Evolutionary conservation across 1,140 invertebrate species (phyloP).

Genomic region (Aphidius ervi): DNA sequence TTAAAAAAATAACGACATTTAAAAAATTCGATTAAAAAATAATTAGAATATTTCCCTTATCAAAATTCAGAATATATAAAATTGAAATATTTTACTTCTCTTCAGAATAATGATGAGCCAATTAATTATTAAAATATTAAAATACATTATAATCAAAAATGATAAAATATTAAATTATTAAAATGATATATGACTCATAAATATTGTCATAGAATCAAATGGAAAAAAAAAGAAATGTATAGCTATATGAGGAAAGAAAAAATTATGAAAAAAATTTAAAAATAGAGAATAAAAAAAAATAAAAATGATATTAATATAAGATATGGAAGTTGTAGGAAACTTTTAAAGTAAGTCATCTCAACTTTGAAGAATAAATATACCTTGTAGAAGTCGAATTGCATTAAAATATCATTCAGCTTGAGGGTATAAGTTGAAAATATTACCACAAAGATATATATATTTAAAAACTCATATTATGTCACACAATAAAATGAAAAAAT

Average conservation of each 20-base stretch:
- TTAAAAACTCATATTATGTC: constrained; percentile 6
- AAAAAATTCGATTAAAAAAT: too few species aligned
- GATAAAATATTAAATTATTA: too few species aligned
- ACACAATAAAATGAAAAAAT: constrained; percentile 1
- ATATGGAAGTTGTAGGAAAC: constrained; percentile 20
- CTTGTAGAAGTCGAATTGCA: constrained; percentile 16
- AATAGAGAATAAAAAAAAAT: constrained; percentile 10
- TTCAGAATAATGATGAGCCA: too few species aligned
- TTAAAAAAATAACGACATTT: too few species aligned
- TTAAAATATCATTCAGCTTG: constrained; percentile 21
- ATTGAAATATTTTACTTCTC: too few species aligned
- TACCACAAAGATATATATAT: not conserved
- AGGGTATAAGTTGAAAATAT: constrained; percentile 8
- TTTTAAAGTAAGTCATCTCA: constrained; percentile 21
- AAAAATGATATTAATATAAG: constrained; percentile 22
- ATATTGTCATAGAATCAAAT: too few species aligned
- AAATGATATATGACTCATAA: too few species aligned
- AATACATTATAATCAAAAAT: too few species aligned
- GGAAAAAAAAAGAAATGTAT: too few species aligned
- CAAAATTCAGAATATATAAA: too few species aligned
- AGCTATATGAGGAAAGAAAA: constrained; percentile 8
- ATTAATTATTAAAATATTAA: too few species aligned
- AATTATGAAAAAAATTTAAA: constrained; percentile 5
- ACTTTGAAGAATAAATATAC: constrained; percentile 15
- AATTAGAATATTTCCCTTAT: too few species aligned